phyloP scores from a whole-genome alignment of 2,797 vertebrate genomes.

The Ctenosaura bakeri region DNA sequence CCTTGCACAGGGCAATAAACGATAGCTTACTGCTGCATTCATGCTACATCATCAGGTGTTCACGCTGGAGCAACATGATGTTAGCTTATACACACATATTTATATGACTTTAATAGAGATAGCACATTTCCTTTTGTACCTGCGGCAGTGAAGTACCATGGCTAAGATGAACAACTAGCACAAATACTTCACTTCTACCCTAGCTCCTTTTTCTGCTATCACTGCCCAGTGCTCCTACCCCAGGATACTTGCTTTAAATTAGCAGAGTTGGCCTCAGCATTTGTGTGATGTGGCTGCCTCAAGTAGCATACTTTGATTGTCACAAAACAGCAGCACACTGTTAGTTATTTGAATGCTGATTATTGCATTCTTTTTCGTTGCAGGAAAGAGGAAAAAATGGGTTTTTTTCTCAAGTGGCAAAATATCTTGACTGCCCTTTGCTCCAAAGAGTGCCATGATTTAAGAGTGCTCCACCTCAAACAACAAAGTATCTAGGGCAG shows the following conservation, averaged over 20 bases:
- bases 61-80: background rate
- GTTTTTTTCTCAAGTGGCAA: background rate
- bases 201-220: background rate
- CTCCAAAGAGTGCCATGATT: background rate
- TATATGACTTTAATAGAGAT: background rate
- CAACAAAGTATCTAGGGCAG: background rate
- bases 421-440: background rate
- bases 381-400: background rate
- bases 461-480: background rate
- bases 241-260: background rate
- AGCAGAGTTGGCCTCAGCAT: background rate
- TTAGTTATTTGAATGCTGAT: background rate
- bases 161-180: background rate
- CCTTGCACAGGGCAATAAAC: background rate
- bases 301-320: background rate
- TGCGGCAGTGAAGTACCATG: background rate
- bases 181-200: background rate
- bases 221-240: accelerated
- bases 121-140: background rate
- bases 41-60: too few species aligned
- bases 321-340: background rate
- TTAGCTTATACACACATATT: background rate
- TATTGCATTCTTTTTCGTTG: background rate
- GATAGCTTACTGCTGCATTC: background rate
- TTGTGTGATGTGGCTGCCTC: background rate